A percentile compares a stretch with the other conserved stretches of the same genome.
Conservation (phyloP, 2,888 invertebrate species). For the Mechanitis mazaeus region DNA sequence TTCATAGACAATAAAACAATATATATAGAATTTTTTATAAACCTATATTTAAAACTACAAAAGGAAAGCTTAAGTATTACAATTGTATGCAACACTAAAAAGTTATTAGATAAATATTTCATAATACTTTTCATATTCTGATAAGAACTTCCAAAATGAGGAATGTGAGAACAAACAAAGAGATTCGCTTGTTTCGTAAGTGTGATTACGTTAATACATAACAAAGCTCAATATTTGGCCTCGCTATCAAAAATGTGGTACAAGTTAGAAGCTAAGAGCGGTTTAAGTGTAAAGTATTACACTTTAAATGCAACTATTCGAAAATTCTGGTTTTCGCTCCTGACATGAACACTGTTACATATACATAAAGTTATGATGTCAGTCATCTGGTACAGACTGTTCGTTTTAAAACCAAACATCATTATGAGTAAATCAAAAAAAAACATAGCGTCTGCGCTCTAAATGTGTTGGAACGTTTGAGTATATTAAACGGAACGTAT, state of each 20-base stretch:
- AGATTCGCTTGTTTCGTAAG: conserved; percentile 56
- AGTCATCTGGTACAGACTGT: conserved; percentile 26
- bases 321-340: no score
- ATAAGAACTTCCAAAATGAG: conserved; percentile 27
- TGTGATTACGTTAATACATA: conserved; percentile 49
- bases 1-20: conserved; percentile 16
- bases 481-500: no score
- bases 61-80: background rate
- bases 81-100: background rate
- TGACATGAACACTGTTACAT: background rate
- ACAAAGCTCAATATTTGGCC: conserved; percentile 47
- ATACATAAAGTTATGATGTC: conserved; percentile 25
- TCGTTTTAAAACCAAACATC: conserved; percentile 27
- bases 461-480: background rate
- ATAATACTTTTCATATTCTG: conserved; percentile 23
- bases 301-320: no score
- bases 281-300: conserved; percentile 4
- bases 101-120: conserved; percentile 19
- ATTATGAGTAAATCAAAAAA: conserved; percentile 18
- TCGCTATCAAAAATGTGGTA: conserved; percentile 28
- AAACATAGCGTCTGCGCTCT: background rate
- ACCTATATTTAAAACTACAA: no score
- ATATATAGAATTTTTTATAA: background rate
- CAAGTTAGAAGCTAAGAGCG: conserved; percentile 18
- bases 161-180: conserved; percentile 48